These are phyloP conservation scores for Gasterosteus nipponicus DNA, from an alignment of 2,113 vertebrate species.

Conservation along the genomic window DNA sequence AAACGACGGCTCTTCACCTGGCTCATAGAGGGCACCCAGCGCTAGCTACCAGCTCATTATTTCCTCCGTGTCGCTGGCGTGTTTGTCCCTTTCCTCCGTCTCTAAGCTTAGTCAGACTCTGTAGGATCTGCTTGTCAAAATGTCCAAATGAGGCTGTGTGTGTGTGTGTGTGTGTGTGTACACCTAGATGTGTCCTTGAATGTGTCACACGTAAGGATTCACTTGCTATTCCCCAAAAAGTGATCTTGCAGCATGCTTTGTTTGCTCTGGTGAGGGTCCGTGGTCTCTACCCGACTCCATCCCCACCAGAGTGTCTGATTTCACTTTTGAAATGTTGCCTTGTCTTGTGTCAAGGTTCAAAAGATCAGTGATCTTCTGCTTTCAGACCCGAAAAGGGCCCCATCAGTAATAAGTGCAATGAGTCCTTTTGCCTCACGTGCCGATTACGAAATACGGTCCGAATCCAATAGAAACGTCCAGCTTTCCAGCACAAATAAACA, in stretches of 20 bases:
- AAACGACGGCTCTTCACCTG: constrained; percentile 4
- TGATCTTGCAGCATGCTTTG: neutral
- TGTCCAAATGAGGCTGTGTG: constrained; percentile 12
- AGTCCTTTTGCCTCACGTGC: neutral
- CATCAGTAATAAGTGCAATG: neutral
- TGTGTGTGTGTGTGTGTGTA: neutral
- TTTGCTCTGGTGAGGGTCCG: too few species aligned
- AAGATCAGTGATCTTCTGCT: neutral
- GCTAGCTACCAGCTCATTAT: constrained; percentile 43
- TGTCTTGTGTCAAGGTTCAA: neutral
- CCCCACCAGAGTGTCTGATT: neutral
- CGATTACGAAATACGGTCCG: neutral
- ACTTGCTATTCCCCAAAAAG: neutral
- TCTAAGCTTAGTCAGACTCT: neutral
- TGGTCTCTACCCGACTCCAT: too few species aligned
- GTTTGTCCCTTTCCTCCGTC: neutral
- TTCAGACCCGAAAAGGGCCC: neutral
- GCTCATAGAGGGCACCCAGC: constrained; percentile 13
- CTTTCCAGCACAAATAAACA: too few species aligned
- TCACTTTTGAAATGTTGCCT: neutral
- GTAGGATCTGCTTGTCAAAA: constrained; percentile 35
- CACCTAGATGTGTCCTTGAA: neutral
- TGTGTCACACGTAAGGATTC: constrained; percentile 15
- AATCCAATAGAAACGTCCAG: too few species aligned
- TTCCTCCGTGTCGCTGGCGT: neutral